These are phyloP conservation scores for Hydropsyche betteni DNA, from an alignment of 2,888 invertebrate species.

Conservation along the genomic window DNA sequence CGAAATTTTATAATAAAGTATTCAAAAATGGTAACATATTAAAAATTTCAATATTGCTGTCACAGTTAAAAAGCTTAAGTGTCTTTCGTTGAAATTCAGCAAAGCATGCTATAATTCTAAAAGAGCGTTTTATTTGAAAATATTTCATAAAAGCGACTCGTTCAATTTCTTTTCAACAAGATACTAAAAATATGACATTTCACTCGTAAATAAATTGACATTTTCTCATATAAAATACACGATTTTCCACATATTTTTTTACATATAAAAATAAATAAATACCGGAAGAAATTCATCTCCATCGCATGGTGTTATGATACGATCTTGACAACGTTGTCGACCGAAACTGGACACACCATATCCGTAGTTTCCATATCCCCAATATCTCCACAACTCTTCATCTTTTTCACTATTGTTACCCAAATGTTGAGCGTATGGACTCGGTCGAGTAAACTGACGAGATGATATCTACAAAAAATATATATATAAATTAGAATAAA, in stretches of 20 bases:
- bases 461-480: slow-evolving; percentile 22
- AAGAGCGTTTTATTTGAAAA: too few relatives aligned
- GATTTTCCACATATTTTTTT: neutral
- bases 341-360: slow-evolving; percentile 57
- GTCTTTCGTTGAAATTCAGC: too few relatives aligned
- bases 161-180: too few relatives aligned
- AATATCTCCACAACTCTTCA: slow-evolving; percentile 56
- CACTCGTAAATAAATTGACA: too few relatives aligned
- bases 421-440: slow-evolving; percentile 62
- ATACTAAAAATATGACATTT: too few relatives aligned
- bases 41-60: too few relatives aligned
- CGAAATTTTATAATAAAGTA: too few relatives aligned
- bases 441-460: slow-evolving; percentile 57
- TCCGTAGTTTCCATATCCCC: slow-evolving; percentile 61
- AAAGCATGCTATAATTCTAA: too few relatives aligned
- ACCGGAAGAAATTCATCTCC: slow-evolving; percentile 84
- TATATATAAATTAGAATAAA: neutral
- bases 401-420: slow-evolving; percentile 16
- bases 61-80: too few relatives aligned
- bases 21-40: too few relatives aligned
- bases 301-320: slow-evolving; percentile 83
- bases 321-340: slow-evolving; percentile 71
- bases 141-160: too few relatives aligned
- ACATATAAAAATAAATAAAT: slow-evolving; percentile 30
- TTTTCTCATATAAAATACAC: too few relatives aligned